Percentiles rank a stretch among this genome's conserved stretches.
Conservation (phyloP, 2,113 vertebrate species). For the Eublepharis macularius region DNA sequence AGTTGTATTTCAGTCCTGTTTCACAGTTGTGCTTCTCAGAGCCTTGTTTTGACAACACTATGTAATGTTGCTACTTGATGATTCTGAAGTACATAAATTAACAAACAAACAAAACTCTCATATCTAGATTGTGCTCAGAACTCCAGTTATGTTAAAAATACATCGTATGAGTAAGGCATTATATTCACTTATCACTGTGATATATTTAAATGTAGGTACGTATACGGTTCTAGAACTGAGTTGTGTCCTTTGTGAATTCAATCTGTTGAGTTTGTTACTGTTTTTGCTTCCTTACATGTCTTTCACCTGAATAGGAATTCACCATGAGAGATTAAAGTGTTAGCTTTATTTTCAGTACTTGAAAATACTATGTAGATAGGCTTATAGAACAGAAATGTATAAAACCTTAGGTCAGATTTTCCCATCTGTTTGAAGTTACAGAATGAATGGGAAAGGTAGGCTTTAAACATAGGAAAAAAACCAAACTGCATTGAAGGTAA, state of each 20-base stretch:
- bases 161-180: not conserved
- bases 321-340: not conserved
- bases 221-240: not conserved
- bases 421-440: not conserved
- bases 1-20: not conserved
- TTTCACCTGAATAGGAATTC: not conserved
- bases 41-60: too few species aligned
- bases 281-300: not conserved
- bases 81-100: not conserved
- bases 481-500: not conserved
- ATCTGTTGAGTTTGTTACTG: not conserved
- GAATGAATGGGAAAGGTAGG: conserved; percentile 4
- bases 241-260: not conserved
- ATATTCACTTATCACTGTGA: not conserved
- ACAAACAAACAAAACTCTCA: too few species aligned
- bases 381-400: not conserved
- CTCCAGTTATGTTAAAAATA: not conserved
- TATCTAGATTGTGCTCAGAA: not conserved
- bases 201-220: not conserved
- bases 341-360: not conserved
- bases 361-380: not conserved
- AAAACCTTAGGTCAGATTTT: conserved; percentile 11
- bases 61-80: not conserved
- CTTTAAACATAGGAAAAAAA: not conserved
- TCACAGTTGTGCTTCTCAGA: not conserved